These are phyloP conservation scores for Coranthus polyacanthus DNA, from an alignment of 2,797 vertebrate genomes.

Conservation along the genomic window DNA sequence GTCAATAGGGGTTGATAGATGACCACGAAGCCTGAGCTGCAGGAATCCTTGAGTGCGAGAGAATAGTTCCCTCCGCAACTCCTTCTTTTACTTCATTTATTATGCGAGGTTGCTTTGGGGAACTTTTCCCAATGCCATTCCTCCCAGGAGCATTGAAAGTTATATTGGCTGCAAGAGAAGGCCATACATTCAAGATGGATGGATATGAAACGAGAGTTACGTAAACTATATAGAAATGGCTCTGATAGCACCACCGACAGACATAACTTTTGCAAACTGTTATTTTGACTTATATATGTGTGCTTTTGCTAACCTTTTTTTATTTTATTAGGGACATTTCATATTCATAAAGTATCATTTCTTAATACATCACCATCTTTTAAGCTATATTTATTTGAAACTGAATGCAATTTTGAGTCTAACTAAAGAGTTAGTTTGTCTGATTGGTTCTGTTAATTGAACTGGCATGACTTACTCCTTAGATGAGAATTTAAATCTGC, in stretches of 20 bases:
- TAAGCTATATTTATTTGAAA: no score
- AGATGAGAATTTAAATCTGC: background rate
- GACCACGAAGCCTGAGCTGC: conserved; percentile 65
- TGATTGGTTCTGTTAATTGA: no score
- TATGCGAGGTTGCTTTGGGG: conserved; percentile 31
- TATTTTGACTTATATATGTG: no score
- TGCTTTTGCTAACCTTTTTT: no score
- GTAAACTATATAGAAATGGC: no score
- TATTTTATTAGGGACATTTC: no score
- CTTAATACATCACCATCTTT: no score
- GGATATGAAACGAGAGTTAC: background rate
- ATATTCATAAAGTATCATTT: no score
- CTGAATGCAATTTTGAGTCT: no score
- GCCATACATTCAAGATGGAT: conserved; percentile 1
- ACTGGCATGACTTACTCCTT: background rate
- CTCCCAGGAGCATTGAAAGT: conserved; percentile 2
- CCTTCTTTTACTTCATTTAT: conserved; percentile 35
- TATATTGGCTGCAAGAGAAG: conserved; percentile 1
- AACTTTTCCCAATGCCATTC: conserved; percentile 4
- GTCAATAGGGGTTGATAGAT: conserved; percentile 71
- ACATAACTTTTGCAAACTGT: no score
- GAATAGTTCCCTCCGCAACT: conserved; percentile 41
- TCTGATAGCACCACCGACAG: no score
- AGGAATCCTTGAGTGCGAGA: conserved; percentile 35
- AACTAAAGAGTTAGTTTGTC: no score